phyloP scores from a whole-genome alignment of 2,113 vertebrate species.

The Genyomyrus donnyi region DNA sequence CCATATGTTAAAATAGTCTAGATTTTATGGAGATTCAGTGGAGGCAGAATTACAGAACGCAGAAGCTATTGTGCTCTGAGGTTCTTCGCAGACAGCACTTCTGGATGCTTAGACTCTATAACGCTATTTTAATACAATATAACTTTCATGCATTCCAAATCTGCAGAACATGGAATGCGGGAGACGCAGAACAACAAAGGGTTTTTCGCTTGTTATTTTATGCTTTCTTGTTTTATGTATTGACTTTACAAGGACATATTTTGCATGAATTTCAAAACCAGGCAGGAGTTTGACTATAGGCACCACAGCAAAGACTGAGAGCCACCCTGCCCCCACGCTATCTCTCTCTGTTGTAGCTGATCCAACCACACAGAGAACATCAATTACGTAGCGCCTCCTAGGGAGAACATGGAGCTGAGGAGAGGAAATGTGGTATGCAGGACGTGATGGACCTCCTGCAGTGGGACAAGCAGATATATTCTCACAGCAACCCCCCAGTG shows the following conservation, averaged over 20 bases:
- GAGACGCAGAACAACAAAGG: constrained; percentile 24
- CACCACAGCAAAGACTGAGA: constrained; percentile 45
- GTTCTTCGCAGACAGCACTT: not conserved
- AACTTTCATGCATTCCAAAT: constrained; percentile 12
- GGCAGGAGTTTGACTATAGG: constrained; percentile 41
- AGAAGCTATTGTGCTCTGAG: not conserved
- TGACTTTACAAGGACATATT: constrained; percentile 40
- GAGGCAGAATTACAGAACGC: not conserved
- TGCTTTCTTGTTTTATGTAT: constrained; percentile 40
- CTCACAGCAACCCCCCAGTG: not conserved
- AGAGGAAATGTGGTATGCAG: not conserved
- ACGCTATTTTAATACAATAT: not conserved
- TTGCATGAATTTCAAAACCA: constrained; percentile 35
- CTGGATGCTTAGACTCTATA: not conserved
- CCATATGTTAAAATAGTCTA: not conserved
- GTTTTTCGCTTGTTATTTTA: constrained; percentile 39
- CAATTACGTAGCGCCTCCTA: constrained; percentile 27
- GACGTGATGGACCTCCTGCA: not conserved
- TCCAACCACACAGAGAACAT: constrained; percentile 34
- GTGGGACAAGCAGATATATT: not conserved
- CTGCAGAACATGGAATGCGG: constrained; percentile 36
- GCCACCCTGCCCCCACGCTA: constrained; percentile 37
- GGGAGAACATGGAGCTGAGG: not conserved
- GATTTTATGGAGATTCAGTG: not conserved
- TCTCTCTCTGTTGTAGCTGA: constrained; percentile 50